Conservation (phyloP, 2,797 vertebrate species). For the Mastacembelus armatus region DNA sequence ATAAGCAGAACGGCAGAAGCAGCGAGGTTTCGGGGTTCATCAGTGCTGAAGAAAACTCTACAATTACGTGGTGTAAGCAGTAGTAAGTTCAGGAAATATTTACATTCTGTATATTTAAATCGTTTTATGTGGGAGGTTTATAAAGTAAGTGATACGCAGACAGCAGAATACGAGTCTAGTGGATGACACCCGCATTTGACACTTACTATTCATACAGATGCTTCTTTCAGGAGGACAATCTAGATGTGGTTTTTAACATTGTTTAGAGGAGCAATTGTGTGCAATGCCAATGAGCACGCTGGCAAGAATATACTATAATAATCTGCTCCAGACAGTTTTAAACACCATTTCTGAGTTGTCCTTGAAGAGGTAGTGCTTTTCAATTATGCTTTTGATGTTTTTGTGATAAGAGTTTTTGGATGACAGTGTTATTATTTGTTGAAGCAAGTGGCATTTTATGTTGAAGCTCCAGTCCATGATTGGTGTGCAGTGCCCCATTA, state of each 20-base stretch:
- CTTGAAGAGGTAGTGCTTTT: conserved; percentile 53
- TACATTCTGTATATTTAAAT: conserved; percentile 19
- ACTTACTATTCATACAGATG: conserved; percentile 10
- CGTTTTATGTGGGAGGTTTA: conserved; percentile 9
- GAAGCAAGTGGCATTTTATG: conserved; percentile 49
- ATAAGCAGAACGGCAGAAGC: conserved; percentile 16
- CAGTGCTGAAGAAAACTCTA: conserved; percentile 8
- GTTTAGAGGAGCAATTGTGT: conserved; percentile 21
- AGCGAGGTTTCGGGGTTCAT: conserved; percentile 5
- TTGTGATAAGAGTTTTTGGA: conserved; percentile 43
- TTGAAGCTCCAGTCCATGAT: conserved; percentile 34
- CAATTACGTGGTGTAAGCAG: conserved; percentile 12
- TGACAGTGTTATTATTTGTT: conserved; percentile 49
- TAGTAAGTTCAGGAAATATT: background rate
- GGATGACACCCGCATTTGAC: conserved; percentile 23
- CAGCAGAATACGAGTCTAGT: background rate
- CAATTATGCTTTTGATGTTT: conserved; percentile 42
- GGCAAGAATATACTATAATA: conserved; percentile 20
- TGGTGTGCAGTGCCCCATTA: conserved; percentile 58
- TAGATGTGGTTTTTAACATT: conserved; percentile 11
- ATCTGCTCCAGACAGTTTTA: conserved; percentile 44
- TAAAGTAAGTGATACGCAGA: conserved; percentile 36
- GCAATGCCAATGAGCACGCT: conserved; percentile 24
- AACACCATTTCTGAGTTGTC: conserved; percentile 48
- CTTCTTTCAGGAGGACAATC: conserved; percentile 19